Base-by-base conservation (phyloP, 2,888 invertebrate species). In the Rhaphigaster nebulosa region DNA sequence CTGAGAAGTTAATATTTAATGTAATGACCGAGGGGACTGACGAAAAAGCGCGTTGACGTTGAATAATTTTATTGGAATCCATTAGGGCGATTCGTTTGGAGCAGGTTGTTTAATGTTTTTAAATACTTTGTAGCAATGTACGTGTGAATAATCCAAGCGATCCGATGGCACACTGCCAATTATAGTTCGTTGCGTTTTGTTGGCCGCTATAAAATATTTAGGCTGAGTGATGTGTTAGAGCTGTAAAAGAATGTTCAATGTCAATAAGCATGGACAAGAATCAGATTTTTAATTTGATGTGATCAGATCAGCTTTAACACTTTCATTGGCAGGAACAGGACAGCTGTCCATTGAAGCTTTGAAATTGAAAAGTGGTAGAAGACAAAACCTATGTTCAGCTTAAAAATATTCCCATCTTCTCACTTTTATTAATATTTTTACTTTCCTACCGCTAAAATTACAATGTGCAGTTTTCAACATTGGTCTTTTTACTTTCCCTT, bases 71-170 rank as follows among this genome's bases (percentile, higher is more conserved):
- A 76, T 76, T 76, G 20, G 5, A 34, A 38, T 76, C 70, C 70
- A 76, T 76, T 76, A 76, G 70, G 13, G 29, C 65, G 0, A 15
- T 29, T 65, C 65, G 65, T 65, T 65, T 5, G 65, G 70, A 38
- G 15, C 34, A 76, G 70, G 23, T 76, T 76, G 70, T 76, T 76
- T 76, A 76, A 76, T 76, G 70, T 76, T 76, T 76, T 76, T 76
- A 76, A 76, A 76, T 76, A 76, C 70, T 76, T 76, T 76, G 34
- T 76, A 20, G 18, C 70, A 76, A 23, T 76, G 70, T 38, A 34
- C 70, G 0, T 18, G 26, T 76, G 8, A 76, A 76, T 76, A 76
- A 76, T 76, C 20, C 38, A 76, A 76, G 6, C 20, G 1, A 76
- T 76, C 38, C 20, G 70, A 76, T 76, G 70, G 70, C 38, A 76